Evolutionary conservation across 2,113 vertebrate species (phyloP), one percentile per base, ranked within the genome.

Genomic region (Micronycteris hirsuta): DNA sequence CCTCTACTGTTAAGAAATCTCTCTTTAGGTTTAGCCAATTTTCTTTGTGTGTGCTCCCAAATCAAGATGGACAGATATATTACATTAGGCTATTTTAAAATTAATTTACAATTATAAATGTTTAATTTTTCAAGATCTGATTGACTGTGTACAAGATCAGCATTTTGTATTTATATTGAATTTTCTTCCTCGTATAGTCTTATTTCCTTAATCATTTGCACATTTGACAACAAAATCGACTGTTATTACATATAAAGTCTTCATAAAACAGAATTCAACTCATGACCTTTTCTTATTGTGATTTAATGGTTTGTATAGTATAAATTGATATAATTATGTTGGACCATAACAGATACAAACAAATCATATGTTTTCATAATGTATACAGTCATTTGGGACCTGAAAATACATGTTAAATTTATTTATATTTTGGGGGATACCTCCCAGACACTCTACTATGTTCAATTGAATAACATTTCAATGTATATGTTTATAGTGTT

Each of bases 121-220:
- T 90, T 92, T 94, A 67, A 24, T 12, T 65, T 89, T 95, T 67
- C 11, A 94, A 96, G 33, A 89, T 92, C 3, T 92, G 33, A 80
- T 81, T 4, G 1, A 92, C 12, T 92, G 49, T 9, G 58, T 61
- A 76, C 3, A 76, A 70, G 58, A 92, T 94, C 7, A 56, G 13
- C 74, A 90, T 95, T 93, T 92, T 15, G 12, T 74, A 90, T 74
- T 96, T 84, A 81, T 63, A 92, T 81, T 96, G 49, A 81, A 89
- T 97, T 84, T 92, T 87, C 65, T 89, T 56, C 38, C 38, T 92
- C 52, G 68, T 78, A 61, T 73, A 74, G 41, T 77, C 73, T 67
- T 93, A 68, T 78, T 96, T 96, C 26, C 47, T 91, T 92, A 83
- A 94, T 97, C 56, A 95, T 95, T 96, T 95, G 33, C 89, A 93